Percentiles rank a stretch among this genome's conserved stretches.
These are phyloP conservation scores for Cephalopterus ornatus DNA, from an alignment of 2,113 vertebrate genomes.

Conservation along the genomic window DNA sequence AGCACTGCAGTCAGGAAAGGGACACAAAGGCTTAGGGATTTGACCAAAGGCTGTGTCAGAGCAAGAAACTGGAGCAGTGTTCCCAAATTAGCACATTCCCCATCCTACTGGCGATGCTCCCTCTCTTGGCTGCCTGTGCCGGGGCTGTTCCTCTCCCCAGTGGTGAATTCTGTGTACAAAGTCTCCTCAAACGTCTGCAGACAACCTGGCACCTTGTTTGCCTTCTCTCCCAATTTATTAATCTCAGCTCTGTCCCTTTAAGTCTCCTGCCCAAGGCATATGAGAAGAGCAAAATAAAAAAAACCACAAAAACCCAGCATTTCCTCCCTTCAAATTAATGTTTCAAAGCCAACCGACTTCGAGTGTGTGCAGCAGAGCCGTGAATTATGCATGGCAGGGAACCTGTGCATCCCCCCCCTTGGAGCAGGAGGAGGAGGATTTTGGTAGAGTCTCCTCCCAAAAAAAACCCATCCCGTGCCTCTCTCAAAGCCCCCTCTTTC, in stretches of 20 bases:
- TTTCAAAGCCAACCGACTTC: neutral
- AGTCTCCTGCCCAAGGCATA: neutral
- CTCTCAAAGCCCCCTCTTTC: neutral
- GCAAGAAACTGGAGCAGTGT: neutral
- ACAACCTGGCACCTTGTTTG: neutral
- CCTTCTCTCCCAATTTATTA: conserved; percentile 1
- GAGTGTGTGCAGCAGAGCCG: neutral
- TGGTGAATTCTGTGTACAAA: neutral
- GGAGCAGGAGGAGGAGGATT: neutral
- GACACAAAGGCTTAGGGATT: neutral
- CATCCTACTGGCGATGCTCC: neutral
- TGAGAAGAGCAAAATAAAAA: neutral
- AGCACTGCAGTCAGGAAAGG: too few relatives aligned
- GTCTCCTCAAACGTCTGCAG: neutral
- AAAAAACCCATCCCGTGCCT: neutral
- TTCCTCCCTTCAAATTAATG: conserved; percentile 15
- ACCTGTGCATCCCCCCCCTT: neutral
- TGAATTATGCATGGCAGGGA: neutral
- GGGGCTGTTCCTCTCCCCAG: neutral
- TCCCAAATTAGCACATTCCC: neutral
- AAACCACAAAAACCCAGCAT: neutral
- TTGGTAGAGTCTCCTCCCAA: neutral
- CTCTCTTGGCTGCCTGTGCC: neutral
- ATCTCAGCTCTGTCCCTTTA: conserved; percentile 13
- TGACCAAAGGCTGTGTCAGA: neutral